These are phyloP conservation scores for Mormoops blainvillei DNA, from an alignment of 2,113 vertebrate genomes.

Conservation along the genomic window DNA sequence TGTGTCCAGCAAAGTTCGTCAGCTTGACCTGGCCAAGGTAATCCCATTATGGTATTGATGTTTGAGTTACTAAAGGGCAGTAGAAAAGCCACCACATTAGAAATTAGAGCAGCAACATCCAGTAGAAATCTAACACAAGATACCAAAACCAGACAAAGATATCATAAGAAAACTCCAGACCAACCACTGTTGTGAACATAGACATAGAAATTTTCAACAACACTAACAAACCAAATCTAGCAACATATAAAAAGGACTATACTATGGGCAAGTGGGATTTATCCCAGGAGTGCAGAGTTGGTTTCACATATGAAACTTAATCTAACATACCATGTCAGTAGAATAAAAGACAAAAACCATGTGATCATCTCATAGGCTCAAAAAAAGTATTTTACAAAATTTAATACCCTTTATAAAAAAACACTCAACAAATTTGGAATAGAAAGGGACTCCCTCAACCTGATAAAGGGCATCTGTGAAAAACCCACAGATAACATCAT, in stretches of 20 bases:
- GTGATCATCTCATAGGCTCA: neutral
- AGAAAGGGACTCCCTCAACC: neutral
- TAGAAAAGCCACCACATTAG: neutral
- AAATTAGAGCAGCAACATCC: neutral
- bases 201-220: neutral
- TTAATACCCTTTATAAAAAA: neutral
- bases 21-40: conserved; percentile 98
- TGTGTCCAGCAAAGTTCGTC: conserved; percentile 96
- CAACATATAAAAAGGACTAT: neutral
- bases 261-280: neutral
- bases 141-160: neutral
- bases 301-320: conserved; percentile 5
- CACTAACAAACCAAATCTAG: neutral
- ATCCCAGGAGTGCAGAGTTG: neutral
- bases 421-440: neutral
- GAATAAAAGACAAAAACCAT: neutral
- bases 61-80: neutral
- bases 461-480: neutral
- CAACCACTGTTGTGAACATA: neutral
- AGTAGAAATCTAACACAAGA: neutral
- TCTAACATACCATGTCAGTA: neutral
- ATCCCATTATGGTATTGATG: neutral
- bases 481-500: neutral
- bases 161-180: neutral
- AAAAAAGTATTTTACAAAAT: neutral